phyloP scores from a whole-genome alignment of 1,140 invertebrate species.

The Carcinoscorpius rotundicauda region DNA sequence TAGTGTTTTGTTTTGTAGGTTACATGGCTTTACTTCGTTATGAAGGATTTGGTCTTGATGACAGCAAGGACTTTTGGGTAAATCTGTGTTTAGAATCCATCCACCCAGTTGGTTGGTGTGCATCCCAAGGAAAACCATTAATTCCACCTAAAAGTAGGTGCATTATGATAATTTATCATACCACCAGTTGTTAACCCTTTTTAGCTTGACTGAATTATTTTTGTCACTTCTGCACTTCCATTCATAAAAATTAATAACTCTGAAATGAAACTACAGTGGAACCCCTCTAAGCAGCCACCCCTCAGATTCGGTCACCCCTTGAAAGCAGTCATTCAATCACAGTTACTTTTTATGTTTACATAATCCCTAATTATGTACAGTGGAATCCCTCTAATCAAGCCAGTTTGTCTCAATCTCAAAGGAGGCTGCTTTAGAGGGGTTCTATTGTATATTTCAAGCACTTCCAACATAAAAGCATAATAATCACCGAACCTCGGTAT shows the following conservation, averaged over 20 bases:
- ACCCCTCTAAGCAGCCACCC: not conserved
- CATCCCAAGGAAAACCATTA: constrained; percentile 80
- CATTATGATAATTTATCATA: not conserved
- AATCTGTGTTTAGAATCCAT: constrained; percentile 85
- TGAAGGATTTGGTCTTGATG: constrained; percentile 82
- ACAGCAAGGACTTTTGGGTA: constrained; percentile 87
- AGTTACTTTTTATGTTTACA: no score
- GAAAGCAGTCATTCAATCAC: no score
- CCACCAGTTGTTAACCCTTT: not conserved
- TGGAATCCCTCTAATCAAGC: no score
- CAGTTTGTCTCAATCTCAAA: no score
- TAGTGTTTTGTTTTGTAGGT: constrained; percentile 36
- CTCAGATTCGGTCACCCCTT: not conserved
- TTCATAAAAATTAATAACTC: no score
- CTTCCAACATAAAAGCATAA: no score
- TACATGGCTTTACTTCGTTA: constrained; percentile 87
- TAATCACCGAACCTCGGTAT: no score
- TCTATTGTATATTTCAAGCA: no score
- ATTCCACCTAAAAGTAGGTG: constrained; percentile 73
- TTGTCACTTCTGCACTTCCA: not conserved
- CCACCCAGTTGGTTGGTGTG: constrained; percentile 94
- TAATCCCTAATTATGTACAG: no score
- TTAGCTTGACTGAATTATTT: not conserved
- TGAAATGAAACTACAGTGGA: not conserved
- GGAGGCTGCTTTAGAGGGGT: no score